A percentile compares a stretch with the other conserved stretches of the same genome.
Evolutionary conservation across 92 coral and sea anemone species (phyloP).

Genomic region (Meandrina meandrites): DNA sequence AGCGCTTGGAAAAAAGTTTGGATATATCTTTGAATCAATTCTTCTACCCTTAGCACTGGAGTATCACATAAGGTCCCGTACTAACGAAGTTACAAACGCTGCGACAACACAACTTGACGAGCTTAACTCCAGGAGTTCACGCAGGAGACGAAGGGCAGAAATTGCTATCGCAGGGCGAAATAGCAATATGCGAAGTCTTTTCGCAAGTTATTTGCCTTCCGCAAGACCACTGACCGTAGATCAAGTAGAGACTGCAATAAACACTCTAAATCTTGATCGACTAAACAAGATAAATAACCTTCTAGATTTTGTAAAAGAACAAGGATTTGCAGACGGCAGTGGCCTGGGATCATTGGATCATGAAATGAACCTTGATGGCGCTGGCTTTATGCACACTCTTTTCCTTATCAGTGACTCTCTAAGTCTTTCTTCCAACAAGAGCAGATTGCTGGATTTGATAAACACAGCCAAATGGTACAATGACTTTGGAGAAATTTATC

Average conservation of each 20-base stretch:
- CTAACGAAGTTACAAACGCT: conserved; percentile 35
- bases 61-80: conserved; percentile 51
- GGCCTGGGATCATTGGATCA: conserved; percentile 54
- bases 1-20: conserved; percentile 52
- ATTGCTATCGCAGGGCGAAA: conserved; percentile 36
- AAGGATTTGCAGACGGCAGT: conserved; percentile 69
- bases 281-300: conserved; percentile 36
- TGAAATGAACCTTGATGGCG: conserved; percentile 57
- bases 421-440: not conserved
- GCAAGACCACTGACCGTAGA: not conserved
- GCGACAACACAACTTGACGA: conserved; percentile 7
- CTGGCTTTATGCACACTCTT: conserved; percentile 63
- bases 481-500: conserved; percentile 75
- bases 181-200: conserved; percentile 8
- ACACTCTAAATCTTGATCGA: conserved; percentile 26
- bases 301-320: conserved; percentile 40
- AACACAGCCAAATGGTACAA: conserved; percentile 66
- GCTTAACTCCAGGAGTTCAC: not conserved
- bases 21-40: conserved; percentile 34
- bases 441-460: conserved; percentile 14
- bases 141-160: not conserved
- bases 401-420: conserved; percentile 54
- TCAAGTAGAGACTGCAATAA: conserved; percentile 17
- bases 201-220: not conserved
- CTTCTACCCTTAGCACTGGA: conserved; percentile 64